Evolutionary conservation across 2,797 vertebrate species (phyloP).

Genomic region (Gallinago nigripennis): DNA sequence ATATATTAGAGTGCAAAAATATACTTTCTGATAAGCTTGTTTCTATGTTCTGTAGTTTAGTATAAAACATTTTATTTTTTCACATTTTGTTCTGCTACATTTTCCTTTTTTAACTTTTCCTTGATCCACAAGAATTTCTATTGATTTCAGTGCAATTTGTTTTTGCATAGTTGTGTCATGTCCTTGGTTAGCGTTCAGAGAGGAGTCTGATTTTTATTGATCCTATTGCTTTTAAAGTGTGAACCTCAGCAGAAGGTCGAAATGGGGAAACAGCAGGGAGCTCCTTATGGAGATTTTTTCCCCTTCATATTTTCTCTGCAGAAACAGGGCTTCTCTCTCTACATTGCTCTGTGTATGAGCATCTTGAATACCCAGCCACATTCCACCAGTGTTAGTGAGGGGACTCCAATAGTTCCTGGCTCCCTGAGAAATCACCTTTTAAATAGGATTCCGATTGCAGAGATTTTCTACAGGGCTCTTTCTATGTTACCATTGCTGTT

Average conservation of each 20-base stretch:
- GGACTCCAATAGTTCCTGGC: neutral
- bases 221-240: accelerated
- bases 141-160: neutral
- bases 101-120: neutral
- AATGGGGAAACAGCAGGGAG: neutral
- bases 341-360: neutral
- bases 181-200: neutral
- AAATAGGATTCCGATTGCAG: neutral
- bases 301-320: accelerated
- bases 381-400: neutral
- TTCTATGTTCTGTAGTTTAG: neutral
- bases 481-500: neutral
- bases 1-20: neutral
- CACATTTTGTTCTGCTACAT: neutral
- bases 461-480: neutral
- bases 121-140: neutral
- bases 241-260: neutral
- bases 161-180: neutral
- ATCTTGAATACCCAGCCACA: neutral
- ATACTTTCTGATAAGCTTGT: neutral
- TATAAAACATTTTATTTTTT: neutral
- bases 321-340: neutral
- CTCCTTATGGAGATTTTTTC: neutral
- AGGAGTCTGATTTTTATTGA: neutral
- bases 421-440: neutral